Base-by-base conservation (phyloP, 2,888 invertebrate species). In the Hydropsyche betteni region DNA sequence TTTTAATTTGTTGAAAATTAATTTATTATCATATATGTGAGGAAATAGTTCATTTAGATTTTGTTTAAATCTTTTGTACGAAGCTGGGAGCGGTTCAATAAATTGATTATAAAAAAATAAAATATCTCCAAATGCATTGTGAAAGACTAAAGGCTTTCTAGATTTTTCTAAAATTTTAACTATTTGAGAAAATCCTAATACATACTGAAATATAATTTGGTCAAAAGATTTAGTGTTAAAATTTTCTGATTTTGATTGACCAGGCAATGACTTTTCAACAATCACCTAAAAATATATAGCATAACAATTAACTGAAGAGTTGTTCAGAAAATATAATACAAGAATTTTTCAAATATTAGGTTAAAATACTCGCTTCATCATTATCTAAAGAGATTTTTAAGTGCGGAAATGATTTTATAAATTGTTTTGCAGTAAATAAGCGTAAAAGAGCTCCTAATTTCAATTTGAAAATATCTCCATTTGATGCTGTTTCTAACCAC, bases 61-160 rank as follows among this genome's bases (percentile, higher is more conserved):
- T 68, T 84, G 84, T 83, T 94, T 94, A 82, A 93, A 94, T 6
- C 83, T 82, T 0, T 81, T 81, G 82, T 93, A 93, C 36, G 86
- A 88, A 10, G 88, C 84, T 44, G 94, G 94, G 71, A 94, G 82
- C 0, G 91, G 89, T 69, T 88, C 88, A 80, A 92, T 89, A 82
- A 94, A 94, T 82, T 92, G 91, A 80, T 91, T 90, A 81, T 92
- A 90, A 75, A 94, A 83, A 34, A 94, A 86, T 80, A 94, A 82
- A 0, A 91, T 83, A 83, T 95, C 95, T 78, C 92, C 83, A 74
- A 93, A 86, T 77, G 91, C 82, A 83, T 95, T 95, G 83, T 95
- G 95, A 0, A 93, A 94, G 34, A 94, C 84, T 33, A 95, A 84
- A 3, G 94, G 94, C 85, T 93, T 94, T 79, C 89, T 87, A 5